Evolutionary conservation across 2,888 invertebrate genomes (phyloP), one percentile per base, ranked within the genome.

Genomic region (Athripsodes cinereus): DNA sequence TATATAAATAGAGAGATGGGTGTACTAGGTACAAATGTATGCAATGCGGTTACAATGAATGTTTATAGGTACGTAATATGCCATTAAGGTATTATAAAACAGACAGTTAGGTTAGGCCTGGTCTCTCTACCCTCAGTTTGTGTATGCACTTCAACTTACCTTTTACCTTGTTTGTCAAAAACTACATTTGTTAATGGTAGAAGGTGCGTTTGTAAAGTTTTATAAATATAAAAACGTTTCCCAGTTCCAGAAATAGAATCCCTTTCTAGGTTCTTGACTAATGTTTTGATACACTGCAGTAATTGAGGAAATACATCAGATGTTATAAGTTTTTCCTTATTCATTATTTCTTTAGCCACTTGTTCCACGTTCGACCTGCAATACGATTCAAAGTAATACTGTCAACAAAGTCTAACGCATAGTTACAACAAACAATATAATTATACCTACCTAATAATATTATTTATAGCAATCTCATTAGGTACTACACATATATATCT

Each of bases 171-270:
- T 69, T 86, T 85, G 71, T 87, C 85, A 66, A 88, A 84, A 40
- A 84, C 82, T 21, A 87, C 84, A 67, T 87, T 88, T 3, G 88
- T 88, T 34, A 89, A 72, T 1, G 88, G 88, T 62, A 88, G 72
- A 16, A 87, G 78, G 68, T 89, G 88, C 0, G 85, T 82, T 67
- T 80, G 79, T 62, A 88, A 70, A 0, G 81, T 82, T 70, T 83
- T 84, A 74, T 84, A 83, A 65, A 84, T 80, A 70, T 84, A 83
- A 71, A 84, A 88, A 66, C 81, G 76, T 69, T 84, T 84, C 31
- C 81, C 80, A 2, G 78, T 84, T 31, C 81, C 80, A 2, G 78
- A 69, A 0, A 82, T 81, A 0, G 76, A 79, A 59, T 80, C 79
- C 64, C 84, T 83, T 64, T 81, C 80, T 61, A 84, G 76, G 67